phyloP scores from a whole-genome alignment of 2,888 invertebrate genomes.

The Julus scanicus region DNA sequence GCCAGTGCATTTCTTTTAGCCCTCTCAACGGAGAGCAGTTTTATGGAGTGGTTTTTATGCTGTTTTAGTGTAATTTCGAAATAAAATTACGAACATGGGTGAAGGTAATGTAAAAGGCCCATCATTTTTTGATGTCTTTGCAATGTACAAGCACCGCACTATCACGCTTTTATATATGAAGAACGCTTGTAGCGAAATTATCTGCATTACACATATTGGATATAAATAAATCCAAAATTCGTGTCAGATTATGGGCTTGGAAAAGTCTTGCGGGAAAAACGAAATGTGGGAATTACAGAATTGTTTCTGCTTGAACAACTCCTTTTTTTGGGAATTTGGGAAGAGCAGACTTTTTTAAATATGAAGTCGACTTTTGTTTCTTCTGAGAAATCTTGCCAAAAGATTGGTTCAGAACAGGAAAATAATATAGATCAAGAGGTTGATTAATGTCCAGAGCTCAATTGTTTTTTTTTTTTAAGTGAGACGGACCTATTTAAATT shows the following conservation, averaged over 20 bases:
- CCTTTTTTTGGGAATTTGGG: not conserved
- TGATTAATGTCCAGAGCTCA: too few species aligned
- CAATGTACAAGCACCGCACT: not conserved
- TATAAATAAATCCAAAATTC: slow-evolving; percentile 17
- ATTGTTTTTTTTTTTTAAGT: too few species aligned
- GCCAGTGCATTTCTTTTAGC: not conserved
- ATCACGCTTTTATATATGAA: not conserved
- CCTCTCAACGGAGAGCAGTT: not conserved
- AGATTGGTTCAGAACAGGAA: too few species aligned
- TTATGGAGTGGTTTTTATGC: not conserved
- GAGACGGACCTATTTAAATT: too few species aligned
- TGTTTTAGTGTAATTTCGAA: slow-evolving; percentile 1
- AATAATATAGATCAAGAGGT: too few species aligned
- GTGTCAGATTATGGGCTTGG: not conserved
- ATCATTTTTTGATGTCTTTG: not conserved
- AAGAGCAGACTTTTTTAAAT: not conserved
- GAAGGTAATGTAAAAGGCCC: not conserved
- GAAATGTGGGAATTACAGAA: not conserved
- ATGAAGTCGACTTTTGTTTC: not conserved
- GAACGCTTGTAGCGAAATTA: not conserved
- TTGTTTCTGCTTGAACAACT: not conserved
- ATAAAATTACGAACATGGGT: not conserved
- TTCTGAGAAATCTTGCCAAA: not conserved
- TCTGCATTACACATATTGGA: slow-evolving; percentile 9
- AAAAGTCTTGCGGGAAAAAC: not conserved